A percentile compares a stretch with the other conserved stretches of the same genome.
These are phyloP conservation scores for Microtus pennsylvanicus DNA, from an alignment of 2,113 vertebrate species.

Conservation along the genomic window DNA sequence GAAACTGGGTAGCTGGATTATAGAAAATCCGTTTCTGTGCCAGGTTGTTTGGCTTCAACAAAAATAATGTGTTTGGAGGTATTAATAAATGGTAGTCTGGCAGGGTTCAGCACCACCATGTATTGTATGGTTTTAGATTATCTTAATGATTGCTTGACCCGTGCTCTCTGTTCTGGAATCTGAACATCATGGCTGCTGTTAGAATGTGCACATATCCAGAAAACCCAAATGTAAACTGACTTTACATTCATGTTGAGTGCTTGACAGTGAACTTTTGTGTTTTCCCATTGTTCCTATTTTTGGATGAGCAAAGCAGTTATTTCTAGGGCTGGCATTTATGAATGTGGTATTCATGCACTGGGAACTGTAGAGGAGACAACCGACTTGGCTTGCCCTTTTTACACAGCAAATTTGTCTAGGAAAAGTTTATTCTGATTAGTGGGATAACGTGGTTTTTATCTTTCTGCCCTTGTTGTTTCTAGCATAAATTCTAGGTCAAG, in stretches of 20 bases:
- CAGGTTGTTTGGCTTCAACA: conserved; percentile 56
- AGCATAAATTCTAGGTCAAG: conserved; percentile 83
- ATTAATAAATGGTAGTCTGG: conserved; percentile 64
- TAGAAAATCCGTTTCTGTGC: conserved; percentile 53
- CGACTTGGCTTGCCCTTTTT: conserved; percentile 45
- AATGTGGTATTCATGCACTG: neutral
- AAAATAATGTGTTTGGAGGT: conserved; percentile 53
- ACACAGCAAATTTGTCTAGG: conserved; percentile 68
- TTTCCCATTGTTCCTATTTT: conserved; percentile 18
- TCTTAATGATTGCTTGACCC: conserved; percentile 43
- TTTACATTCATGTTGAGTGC: neutral
- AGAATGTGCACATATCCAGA: neutral
- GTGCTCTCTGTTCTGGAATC: neutral
- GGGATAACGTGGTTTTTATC: conserved; percentile 52
- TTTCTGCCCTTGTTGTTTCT: conserved; percentile 74
- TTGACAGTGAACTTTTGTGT: conserved; percentile 14
- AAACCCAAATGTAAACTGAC: neutral
- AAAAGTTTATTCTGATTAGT: conserved; percentile 55
- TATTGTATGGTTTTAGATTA: conserved; percentile 35
- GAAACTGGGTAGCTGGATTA: conserved; percentile 58
- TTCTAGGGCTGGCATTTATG: conserved; percentile 5
- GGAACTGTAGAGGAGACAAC: neutral
- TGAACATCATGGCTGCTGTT: neutral
- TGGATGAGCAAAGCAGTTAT: conserved; percentile 42
- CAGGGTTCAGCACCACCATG: neutral